Percentiles rank a stretch among this genome's conserved stretches.
phyloP scores from a whole-genome alignment of 1,140 invertebrate genomes.

The Melitaea cinxia region DNA sequence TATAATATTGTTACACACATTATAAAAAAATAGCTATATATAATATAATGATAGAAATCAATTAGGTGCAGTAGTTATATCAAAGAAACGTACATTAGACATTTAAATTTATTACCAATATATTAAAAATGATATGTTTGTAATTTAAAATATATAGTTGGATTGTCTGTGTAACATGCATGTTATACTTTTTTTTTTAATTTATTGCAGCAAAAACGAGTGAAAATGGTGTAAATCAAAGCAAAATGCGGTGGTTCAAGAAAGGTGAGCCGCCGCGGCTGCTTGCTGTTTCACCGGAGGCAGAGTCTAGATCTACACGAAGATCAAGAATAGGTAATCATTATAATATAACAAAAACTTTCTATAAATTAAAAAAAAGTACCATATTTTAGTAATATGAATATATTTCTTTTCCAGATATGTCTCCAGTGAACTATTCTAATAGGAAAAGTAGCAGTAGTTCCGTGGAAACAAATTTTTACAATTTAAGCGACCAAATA shows the following conservation, averaged over 20 bases:
- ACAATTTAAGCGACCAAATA: slow-evolving; percentile 84
- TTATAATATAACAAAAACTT: background rate
- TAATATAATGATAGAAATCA: no score
- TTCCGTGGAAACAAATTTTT: slow-evolving; percentile 86
- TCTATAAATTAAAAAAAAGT: background rate
- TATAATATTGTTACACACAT: no score
- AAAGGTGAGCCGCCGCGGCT: slow-evolving; percentile 86
- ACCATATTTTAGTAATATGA: background rate
- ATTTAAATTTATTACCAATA: no score
- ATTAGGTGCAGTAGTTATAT: no score
- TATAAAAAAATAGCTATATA: no score
- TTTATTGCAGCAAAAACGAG: slow-evolving; percentile 50
- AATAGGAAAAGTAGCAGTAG: slow-evolving; percentile 85
- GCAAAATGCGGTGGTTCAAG: slow-evolving; percentile 87
- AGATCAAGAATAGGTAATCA: slow-evolving; percentile 78
- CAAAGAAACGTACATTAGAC: no score
- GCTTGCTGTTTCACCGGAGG: slow-evolving; percentile 84
- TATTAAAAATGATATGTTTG: background rate
- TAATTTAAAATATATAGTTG: background rate
- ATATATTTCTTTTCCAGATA: slow-evolving; percentile 81
- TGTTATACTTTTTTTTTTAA: background rate
- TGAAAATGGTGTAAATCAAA: slow-evolving; percentile 45
- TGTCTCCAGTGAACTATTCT: slow-evolving; percentile 85
- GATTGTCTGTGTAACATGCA: background rate
- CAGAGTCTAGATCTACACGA: slow-evolving; percentile 57